Evolutionary conservation across 2,797 vertebrate genomes (phyloP).

Genomic region (Leptodactylus fallax): DNA sequence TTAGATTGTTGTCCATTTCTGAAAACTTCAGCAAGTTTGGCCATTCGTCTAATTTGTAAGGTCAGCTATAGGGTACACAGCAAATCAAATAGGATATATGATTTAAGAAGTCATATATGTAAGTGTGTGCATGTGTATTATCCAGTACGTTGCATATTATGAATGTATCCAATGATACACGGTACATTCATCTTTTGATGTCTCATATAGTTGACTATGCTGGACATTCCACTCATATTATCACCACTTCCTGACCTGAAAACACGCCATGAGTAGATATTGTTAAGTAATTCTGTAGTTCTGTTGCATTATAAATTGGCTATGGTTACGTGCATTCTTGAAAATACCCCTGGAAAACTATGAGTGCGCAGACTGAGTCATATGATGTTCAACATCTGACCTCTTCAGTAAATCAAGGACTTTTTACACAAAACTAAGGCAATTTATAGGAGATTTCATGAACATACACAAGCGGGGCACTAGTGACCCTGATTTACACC

Average conservation of each 20-base stretch:
- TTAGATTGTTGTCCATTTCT: too few species aligned
- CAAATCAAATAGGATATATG: background rate
- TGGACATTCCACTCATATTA: slow-evolving; percentile 20
- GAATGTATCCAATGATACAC: background rate
- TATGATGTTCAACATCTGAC: slow-evolving; percentile 2
- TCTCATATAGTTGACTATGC: background rate
- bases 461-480: too few species aligned
- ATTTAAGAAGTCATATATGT: background rate
- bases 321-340: background rate
- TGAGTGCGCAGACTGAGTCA: slow-evolving; percentile 11
- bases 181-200: background rate
- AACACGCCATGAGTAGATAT: background rate
- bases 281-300: slow-evolving; percentile 33
- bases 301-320: background rate
- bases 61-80: background rate
- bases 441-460: background rate
- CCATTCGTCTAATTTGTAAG: too few species aligned
- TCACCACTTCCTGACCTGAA: background rate
- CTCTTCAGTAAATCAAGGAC: background rate
- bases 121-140: background rate
- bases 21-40: too few species aligned
- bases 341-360: background rate
- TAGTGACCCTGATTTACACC: too few species aligned
- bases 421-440: background rate
- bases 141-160: background rate